Conservation (phyloP, 2,888 invertebrate species). For the Pyrgus malvae region DNA sequence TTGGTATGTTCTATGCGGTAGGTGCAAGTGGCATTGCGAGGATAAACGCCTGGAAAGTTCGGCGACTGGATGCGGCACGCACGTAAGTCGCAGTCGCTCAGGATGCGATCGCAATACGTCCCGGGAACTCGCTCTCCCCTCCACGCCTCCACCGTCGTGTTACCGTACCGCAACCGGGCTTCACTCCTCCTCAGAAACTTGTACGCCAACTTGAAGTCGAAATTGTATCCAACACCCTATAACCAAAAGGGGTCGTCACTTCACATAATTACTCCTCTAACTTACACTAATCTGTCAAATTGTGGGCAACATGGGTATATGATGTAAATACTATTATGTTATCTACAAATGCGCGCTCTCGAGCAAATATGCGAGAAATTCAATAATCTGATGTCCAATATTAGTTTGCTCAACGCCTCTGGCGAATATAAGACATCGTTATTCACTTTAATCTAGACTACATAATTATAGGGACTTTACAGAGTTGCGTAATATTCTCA, state of each 20-base stretch:
- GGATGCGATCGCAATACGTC: slow-evolving; percentile 90
- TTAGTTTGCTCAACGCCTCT: slow-evolving; percentile 16
- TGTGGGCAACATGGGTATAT: not conserved
- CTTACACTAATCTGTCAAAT: not conserved
- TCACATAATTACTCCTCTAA: slow-evolving; percentile 30
- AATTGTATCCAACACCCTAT: slow-evolving; percentile 89
- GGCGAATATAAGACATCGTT: slow-evolving; percentile 9
- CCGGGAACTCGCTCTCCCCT: slow-evolving; percentile 88
- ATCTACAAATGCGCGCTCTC: not conserved
- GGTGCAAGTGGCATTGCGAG: slow-evolving; percentile 91
- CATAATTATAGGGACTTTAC: not conserved
- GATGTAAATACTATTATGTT: not conserved
- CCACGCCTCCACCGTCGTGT: slow-evolving; percentile 87
- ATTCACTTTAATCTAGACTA: slow-evolving; percentile 1
- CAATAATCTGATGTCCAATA: slow-evolving; percentile 15
- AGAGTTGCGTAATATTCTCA: no score
- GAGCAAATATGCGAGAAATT: slow-evolving; percentile 14
- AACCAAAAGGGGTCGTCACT: slow-evolving; percentile 48
- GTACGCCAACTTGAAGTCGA: slow-evolving; percentile 92
- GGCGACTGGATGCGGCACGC: slow-evolving; percentile 91
- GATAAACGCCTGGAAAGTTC: slow-evolving; percentile 95
- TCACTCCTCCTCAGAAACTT: slow-evolving; percentile 90
- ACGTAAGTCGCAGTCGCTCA: slow-evolving; percentile 88
- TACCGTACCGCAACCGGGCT: slow-evolving; percentile 89
- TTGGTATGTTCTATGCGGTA: slow-evolving; percentile 86